Percentiles rank a stretch among this genome's conserved stretches.
phyloP scores from a whole-genome alignment of 2,797 vertebrate species.

The Sternarchorhynchus goeldii region DNA sequence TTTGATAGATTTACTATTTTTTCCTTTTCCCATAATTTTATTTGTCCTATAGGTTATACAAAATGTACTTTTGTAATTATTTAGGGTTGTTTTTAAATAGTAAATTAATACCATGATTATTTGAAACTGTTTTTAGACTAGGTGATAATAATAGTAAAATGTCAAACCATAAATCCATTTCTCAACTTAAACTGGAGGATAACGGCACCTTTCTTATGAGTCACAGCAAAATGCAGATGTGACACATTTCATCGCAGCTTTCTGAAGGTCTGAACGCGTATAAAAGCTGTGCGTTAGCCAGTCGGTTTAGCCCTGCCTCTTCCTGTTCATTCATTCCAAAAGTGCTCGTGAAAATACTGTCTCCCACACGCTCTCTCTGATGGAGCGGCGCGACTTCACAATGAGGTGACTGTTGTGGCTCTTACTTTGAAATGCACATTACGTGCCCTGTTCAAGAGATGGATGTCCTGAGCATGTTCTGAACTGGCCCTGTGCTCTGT shows the following conservation, averaged over 20 bases:
- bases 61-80: too few species aligned
- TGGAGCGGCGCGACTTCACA: constrained; percentile 36
- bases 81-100: too few species aligned
- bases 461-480: constrained; percentile 5
- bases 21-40: too few species aligned
- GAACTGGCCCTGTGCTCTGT: not conserved
- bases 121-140: too few species aligned
- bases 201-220: too few species aligned
- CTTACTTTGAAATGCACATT: constrained; percentile 67
- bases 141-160: too few species aligned
- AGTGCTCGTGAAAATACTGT: constrained; percentile 51
- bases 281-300: not conserved
- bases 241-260: not conserved
- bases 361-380: constrained; percentile 55
- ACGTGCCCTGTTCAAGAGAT: constrained; percentile 39
- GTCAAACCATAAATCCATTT: too few species aligned
- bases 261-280: not conserved
- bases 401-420: constrained; percentile 64
- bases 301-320: constrained; percentile 43
- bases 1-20: too few species aligned
- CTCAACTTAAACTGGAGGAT: too few species aligned
- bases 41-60: too few species aligned
- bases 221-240: too few species aligned
- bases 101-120: too few species aligned
- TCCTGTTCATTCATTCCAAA: constrained; percentile 52